These are phyloP conservation scores for Polydrusus pterygomalis DNA, from an alignment of 2,888 invertebrate species.

Conservation along the genomic window DNA sequence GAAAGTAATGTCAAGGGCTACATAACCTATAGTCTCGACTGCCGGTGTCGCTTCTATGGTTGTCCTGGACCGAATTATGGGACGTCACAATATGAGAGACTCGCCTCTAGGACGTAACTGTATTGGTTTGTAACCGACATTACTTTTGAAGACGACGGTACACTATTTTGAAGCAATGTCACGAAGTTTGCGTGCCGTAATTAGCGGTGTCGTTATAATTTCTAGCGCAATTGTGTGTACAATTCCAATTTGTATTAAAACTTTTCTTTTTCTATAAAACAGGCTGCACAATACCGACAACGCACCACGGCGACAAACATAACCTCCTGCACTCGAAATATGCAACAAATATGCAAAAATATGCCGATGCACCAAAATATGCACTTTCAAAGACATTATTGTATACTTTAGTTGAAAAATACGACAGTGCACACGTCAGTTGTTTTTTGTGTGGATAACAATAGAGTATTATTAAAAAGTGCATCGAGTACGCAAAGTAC, in stretches of 20 bases:
- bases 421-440: constrained; percentile 4
- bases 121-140: no score
- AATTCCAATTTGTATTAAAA: neutral
- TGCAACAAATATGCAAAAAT: constrained; percentile 26
- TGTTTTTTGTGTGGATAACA: constrained; percentile 15
- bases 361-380: constrained; percentile 10
- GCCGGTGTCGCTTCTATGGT: no score
- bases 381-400: constrained; percentile 19
- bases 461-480: constrained; percentile 21
- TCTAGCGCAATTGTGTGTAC: no score
- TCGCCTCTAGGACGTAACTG: no score
- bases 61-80: no score
- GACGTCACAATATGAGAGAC: no score
- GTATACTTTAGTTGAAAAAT: constrained; percentile 32
- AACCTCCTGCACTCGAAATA: constrained; percentile 6
- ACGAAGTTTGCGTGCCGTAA: no score
- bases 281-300: constrained; percentile 21
- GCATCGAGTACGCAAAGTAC: neutral
- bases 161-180: no score
- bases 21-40: no score
- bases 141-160: no score
- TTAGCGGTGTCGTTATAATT: no score
- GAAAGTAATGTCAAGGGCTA: no score
- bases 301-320: neutral
- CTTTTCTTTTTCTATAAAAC: neutral